Percentiles rank a stretch among this genome's conserved stretches.
These are phyloP conservation scores for Motacilla alba DNA, from an alignment of 2,113 vertebrate genomes.

Conservation along the genomic window DNA sequence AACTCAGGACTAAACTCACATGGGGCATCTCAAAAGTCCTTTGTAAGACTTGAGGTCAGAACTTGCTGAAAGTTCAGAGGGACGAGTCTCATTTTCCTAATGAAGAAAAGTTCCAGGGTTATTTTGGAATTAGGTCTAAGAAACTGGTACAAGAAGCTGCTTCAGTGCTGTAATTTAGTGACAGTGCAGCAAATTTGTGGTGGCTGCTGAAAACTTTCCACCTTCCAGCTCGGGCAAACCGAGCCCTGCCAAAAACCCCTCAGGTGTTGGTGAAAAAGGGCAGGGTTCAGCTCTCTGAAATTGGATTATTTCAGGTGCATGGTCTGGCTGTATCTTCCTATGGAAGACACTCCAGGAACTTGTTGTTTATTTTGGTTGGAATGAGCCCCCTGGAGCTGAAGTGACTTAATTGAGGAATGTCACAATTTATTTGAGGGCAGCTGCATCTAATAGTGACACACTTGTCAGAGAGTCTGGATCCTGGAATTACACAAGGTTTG, in stretches of 20 bases:
- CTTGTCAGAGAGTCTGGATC: not conserved
- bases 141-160: slow-evolving; percentile 64
- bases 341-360: not conserved
- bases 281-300: not conserved
- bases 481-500: not conserved
- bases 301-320: not conserved
- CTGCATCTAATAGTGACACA: not conserved
- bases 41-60: slow-evolving; percentile 52
- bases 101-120: slow-evolving; percentile 43
- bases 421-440: not conserved
- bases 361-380: not conserved
- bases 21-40: slow-evolving; percentile 40
- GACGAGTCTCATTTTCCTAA: slow-evolving; percentile 38
- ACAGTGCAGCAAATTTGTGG: not conserved
- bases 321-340: not conserved
- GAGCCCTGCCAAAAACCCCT: not conserved
- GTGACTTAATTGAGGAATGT: not conserved
- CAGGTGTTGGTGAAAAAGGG: not conserved
- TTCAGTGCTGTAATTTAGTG: slow-evolving; percentile 10
- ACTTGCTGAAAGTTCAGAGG: slow-evolving; percentile 56
- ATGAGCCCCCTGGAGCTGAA: not conserved
- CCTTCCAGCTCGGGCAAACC: not conserved
- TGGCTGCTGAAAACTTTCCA: not conserved
- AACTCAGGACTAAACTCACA: slow-evolving; percentile 26
- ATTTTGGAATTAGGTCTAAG: slow-evolving; percentile 68